Percentiles rank a stretch among this genome's conserved stretches.
Conservation (phyloP, 1,140 invertebrate species). For the Pseudomyrmex concolor region DNA sequence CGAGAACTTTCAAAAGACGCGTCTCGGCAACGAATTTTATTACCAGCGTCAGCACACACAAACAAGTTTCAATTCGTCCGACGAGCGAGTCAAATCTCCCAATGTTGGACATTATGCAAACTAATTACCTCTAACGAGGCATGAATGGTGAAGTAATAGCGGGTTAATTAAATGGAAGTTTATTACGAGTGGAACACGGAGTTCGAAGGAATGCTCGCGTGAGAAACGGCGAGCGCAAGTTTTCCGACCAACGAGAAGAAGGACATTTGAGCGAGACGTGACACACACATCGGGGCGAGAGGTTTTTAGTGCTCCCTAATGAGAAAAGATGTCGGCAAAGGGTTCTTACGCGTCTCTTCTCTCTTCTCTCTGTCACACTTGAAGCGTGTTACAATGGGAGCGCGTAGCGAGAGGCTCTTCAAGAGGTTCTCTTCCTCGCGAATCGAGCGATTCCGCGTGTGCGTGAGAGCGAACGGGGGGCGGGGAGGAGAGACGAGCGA, state of each 20-base stretch:
- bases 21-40: slow-evolving; percentile 25
- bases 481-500: background rate
- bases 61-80: slow-evolving; percentile 27
- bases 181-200: slow-evolving; percentile 20
- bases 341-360: background rate
- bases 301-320: slow-evolving; percentile 30
- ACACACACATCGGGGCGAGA: background rate
- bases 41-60: slow-evolving; percentile 2
- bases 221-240: background rate
- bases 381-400: background rate
- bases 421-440: background rate
- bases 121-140: slow-evolving; percentile 56
- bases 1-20: slow-evolving; percentile 13
- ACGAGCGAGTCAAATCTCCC: slow-evolving; percentile 38
- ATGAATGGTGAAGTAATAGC: slow-evolving; percentile 42
- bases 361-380: background rate
- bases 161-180: slow-evolving; percentile 48
- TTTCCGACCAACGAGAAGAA: background rate
- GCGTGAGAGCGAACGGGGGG: background rate
- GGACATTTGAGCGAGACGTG: slow-evolving; percentile 22
- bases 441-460: slow-evolving; percentile 18
- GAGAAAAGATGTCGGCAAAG: background rate
- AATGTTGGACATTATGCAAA: slow-evolving; percentile 28
- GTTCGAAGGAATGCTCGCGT: too few species aligned
- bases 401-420: background rate